Conservation (phyloP, 2,888 invertebrate genomes). For the Steinernema hermaphroditum region DNA sequence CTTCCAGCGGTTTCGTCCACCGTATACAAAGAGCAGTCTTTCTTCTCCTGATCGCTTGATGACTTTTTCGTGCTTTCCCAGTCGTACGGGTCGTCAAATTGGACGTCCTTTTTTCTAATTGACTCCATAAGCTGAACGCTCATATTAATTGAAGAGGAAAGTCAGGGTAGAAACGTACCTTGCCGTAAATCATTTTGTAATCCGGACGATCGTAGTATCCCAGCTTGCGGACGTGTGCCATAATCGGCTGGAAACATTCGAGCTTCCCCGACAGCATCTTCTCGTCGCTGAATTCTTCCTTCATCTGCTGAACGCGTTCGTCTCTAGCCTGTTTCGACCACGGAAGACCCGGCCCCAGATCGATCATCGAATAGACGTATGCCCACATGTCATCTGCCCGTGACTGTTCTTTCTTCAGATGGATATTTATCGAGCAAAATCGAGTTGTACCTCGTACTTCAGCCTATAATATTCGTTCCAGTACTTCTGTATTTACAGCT, state of each 20-base stretch:
- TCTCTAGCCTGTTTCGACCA: neutral
- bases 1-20: neutral
- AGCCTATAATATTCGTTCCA: neutral
- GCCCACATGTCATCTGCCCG: conserved; percentile 28
- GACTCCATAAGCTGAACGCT: neutral
- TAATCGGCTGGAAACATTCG: conserved; percentile 12
- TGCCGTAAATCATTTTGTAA: conserved; percentile 22
- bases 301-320: conserved; percentile 11
- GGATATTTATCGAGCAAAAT: conserved; percentile 14
- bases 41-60: neutral
- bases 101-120: neutral
- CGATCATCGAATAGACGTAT: conserved; percentile 18
- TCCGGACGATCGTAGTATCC: conserved; percentile 22
- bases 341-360: conserved; percentile 3
- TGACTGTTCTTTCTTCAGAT: conserved; percentile 8
- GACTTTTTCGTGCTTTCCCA: neutral
- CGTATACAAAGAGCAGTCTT: neutral
- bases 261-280: conserved; percentile 15
- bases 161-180: neutral
- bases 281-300: conserved; percentile 7
- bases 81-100: conserved; percentile 18
- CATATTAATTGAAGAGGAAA: neutral
- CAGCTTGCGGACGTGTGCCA: conserved; percentile 3
- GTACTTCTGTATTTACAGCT: too few relatives aligned
- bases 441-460: conserved; percentile 14